Conservation (phyloP, 1,140 invertebrate species). For the Lineus longissimus region DNA sequence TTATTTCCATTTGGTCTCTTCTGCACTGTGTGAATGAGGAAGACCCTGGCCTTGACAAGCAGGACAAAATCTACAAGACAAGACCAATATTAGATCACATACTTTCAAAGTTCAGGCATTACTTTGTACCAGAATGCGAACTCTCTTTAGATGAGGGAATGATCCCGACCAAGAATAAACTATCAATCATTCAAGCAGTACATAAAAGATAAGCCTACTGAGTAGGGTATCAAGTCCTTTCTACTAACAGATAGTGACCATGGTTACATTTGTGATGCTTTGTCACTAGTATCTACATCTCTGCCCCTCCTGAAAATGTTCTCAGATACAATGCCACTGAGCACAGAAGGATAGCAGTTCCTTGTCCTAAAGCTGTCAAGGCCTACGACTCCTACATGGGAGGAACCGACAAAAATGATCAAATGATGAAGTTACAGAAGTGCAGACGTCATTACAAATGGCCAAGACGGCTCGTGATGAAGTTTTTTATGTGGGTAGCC, state of each 20-base stretch:
- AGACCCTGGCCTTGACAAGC: neutral
- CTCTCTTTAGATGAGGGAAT: neutral
- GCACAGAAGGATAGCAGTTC: slow-evolving; percentile 2
- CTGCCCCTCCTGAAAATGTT: neutral
- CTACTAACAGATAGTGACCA: neutral
- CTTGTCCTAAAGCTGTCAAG: slow-evolving; percentile 10
- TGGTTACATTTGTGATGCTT: neutral
- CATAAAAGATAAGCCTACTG: neutral
- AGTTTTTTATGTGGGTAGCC: slow-evolving; percentile 9
- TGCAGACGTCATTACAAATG: slow-evolving; percentile 13
- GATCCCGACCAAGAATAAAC: neutral
- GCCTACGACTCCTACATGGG: slow-evolving; percentile 14
- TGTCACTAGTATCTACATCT: neutral
- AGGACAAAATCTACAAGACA: neutral
- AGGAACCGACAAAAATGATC: slow-evolving; percentile 19
- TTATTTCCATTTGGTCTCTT: neutral
- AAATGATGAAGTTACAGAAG: slow-evolving; percentile 15
- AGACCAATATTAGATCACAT: neutral
- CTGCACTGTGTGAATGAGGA: neutral
- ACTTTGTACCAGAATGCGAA: neutral
- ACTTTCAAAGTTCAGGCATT: neutral
- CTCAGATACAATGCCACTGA: slow-evolving; percentile 1
- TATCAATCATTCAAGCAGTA: neutral
- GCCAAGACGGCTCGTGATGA: slow-evolving; percentile 8
- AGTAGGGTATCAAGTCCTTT: neutral